phyloP scores from a whole-genome alignment of 2,113 vertebrate species.

The Rhinoderma darwinii region DNA sequence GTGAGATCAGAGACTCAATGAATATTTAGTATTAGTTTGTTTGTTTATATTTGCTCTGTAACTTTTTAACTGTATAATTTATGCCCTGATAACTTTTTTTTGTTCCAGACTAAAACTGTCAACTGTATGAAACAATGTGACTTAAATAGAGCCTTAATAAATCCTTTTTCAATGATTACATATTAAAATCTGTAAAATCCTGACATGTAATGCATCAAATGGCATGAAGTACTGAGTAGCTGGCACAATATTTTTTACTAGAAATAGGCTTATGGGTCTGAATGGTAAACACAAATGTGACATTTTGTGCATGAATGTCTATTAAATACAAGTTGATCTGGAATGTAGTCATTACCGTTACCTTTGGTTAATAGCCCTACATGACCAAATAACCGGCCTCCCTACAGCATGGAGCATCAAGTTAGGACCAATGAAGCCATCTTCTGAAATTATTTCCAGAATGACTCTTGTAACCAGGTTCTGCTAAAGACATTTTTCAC shows the following conservation, averaged over 20 bases:
- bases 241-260: not conserved
- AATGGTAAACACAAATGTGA: not conserved
- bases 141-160: too few relatives aligned
- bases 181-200: not conserved
- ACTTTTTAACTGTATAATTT: too few relatives aligned
- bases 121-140: too few relatives aligned
- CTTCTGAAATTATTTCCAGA: not conserved
- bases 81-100: too few relatives aligned
- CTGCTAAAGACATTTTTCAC: slow-evolving; percentile 33
- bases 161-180: too few relatives aligned
- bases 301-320: not conserved
- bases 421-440: not conserved
- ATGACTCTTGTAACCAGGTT: not conserved
- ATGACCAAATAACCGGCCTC: not conserved
- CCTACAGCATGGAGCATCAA: not conserved
- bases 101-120: too few relatives aligned
- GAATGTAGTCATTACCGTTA: not conserved
- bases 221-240: not conserved
- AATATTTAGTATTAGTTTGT: too few relatives aligned
- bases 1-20: too few relatives aligned
- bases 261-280: not conserved
- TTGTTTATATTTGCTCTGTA: too few relatives aligned
- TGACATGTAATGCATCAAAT: not conserved
- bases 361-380: not conserved
- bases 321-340: not conserved